Evolutionary conservation across 2,888 invertebrate species (phyloP).

Genomic region (Dicranocentrus wangi): DNA sequence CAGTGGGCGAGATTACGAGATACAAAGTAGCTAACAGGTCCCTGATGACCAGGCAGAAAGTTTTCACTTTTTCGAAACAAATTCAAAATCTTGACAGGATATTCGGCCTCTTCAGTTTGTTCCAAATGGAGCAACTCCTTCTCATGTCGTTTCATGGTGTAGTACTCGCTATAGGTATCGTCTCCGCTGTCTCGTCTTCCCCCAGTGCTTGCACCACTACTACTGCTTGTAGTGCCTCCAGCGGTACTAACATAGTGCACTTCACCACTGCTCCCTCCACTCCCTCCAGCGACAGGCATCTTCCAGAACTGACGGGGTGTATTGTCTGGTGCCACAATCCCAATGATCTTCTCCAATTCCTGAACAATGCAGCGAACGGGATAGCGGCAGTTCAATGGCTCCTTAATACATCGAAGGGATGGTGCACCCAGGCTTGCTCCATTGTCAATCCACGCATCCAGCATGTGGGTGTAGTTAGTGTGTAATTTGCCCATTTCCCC

Average conservation of each 20-base stretch:
- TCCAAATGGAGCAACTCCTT: constrained; percentile 44
- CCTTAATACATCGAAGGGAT: constrained; percentile 74
- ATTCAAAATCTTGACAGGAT: constrained; percentile 66
- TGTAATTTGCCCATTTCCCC: constrained; percentile 78
- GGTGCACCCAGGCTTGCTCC: constrained; percentile 78
- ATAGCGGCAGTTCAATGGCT: constrained; percentile 66
- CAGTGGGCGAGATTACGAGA: constrained; percentile 81
- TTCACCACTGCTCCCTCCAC: neutral
- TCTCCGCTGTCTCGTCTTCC: constrained; percentile 26
- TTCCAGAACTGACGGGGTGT: constrained; percentile 70
- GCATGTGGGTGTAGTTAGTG: constrained; percentile 77
- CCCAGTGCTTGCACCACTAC: constrained; percentile 5
- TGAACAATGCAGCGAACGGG: constrained; percentile 67
- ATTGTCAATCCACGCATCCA: constrained; percentile 80
- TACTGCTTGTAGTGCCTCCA: constrained; percentile 24
- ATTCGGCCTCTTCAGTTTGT: constrained; percentile 64
- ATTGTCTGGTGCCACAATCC: constrained; percentile 71
- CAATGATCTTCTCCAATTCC: constrained; percentile 70
- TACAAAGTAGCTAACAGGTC: constrained; percentile 74
- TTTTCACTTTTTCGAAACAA: constrained; percentile 68
- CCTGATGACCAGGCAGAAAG: constrained; percentile 60
- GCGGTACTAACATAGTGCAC: constrained; percentile 14
- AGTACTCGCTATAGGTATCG: constrained; percentile 23
- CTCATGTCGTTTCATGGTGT: constrained; percentile 33
- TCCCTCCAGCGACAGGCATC: neutral